Base-by-base conservation (phyloP, 92 coral and sea anemone species). In the Palythoa heliodiscus region DNA sequence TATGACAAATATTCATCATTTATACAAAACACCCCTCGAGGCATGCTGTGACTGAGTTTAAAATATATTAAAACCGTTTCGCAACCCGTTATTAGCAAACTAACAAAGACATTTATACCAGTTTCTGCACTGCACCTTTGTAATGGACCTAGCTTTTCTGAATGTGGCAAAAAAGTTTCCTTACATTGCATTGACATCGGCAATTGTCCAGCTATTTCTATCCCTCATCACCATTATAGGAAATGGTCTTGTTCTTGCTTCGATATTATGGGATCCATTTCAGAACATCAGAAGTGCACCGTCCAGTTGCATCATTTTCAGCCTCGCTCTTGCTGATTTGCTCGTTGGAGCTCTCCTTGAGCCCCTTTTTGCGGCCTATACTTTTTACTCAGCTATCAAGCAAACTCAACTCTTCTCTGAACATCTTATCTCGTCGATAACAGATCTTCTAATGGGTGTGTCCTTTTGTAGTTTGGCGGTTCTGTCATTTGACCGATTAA, bases 181-280 rank as follows among this genome's bases (percentile, higher is more conserved):
- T 53, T 16, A 53, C 15, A 53, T 53, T 53, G 11, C 58, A 10
- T 53, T 12, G 58, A 53, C 58, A 53, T 10, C 1, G 15, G 58
- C 13, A 53, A 53, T 53, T 16, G 58, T 53, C 13, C 9, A 10
- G 13, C 15, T 69, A 17, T 6, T 69, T 6, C 22, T 29, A 4
- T 29, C 73, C 16, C 73, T 40, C 40, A 29, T 69, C 7, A 69
- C 73, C 22, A 17, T 69, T 17, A 3, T 69, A 3, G 73, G 73
- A 69, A 69, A 69, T 69, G 40, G 73, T 69, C 5, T 69, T 24
- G 73, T 69, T 69, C n/a, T n/a, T n/a, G n/a, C n/a, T n/a, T n/a
- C n/a, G n/a, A n/a, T n/a, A n/a, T n/a, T n/a, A n/a, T n/a, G 48
- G 22, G 73, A 69, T 69, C 73, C 73, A 22, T 69, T 23, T 40